Evolutionary conservation across 2,113 vertebrate species (phyloP).

Genomic region (Hippolais icterina): DNA sequence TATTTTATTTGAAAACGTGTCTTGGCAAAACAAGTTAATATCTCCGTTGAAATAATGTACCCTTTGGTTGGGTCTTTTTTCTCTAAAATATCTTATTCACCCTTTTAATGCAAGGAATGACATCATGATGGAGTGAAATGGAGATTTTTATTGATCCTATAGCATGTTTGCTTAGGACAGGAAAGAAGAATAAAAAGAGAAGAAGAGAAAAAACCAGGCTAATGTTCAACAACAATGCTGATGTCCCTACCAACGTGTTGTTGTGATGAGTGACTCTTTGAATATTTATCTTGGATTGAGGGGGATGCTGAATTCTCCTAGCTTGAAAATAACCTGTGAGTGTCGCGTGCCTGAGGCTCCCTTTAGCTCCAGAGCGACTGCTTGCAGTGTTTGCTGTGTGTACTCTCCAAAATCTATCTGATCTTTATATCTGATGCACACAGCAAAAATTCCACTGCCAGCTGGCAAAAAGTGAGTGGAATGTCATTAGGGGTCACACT

Average conservation of each 20-base stretch:
- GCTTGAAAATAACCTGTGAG: background rate
- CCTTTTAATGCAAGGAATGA: background rate
- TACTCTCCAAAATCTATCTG: background rate
- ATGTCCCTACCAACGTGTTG: background rate
- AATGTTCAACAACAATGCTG: background rate
- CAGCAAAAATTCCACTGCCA: background rate
- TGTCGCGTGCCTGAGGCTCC: background rate
- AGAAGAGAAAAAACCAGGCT: background rate
- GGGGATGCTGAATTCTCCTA: background rate
- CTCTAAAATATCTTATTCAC: background rate
- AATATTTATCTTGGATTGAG: background rate
- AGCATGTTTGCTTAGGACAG: background rate
- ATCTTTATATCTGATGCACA: background rate
- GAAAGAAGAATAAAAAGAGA: background rate
- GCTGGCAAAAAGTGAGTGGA: background rate
- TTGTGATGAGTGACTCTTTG: background rate
- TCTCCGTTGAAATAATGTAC: background rate
- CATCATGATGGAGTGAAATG: background rate
- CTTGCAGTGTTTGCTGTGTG: background rate
- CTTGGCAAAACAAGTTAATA: background rate
- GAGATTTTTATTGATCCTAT: constrained; percentile 24
- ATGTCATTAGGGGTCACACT: background rate
- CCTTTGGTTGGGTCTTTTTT: accelerated
- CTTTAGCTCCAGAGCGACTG: background rate
- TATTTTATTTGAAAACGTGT: background rate